These are phyloP conservation scores for Anoplophora glabripennis DNA, from an alignment of 1,140 invertebrate genomes.

Conservation along the genomic window DNA sequence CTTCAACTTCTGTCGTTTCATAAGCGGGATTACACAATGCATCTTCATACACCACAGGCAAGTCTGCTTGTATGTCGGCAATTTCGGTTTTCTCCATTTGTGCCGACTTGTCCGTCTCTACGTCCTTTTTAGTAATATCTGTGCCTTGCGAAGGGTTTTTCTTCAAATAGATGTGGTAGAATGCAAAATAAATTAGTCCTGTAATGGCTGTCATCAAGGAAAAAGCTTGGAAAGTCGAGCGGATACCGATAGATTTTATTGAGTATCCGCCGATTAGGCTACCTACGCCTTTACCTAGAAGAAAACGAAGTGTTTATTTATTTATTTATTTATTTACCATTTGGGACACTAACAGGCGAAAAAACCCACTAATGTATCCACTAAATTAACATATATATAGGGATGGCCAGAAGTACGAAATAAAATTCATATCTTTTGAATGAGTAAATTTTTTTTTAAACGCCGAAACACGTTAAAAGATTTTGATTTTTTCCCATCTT, in stretches of 20 bases:
- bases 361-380: no score
- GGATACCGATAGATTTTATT: conserved; percentile 70
- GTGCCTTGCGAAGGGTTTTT: conserved; percentile 44
- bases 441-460: no score
- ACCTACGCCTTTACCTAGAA: conserved; percentile 71
- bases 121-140: conserved; percentile 34
- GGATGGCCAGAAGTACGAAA: no score
- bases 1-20: conserved; percentile 39
- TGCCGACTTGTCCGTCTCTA: conserved; percentile 2
- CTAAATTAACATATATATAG: no score
- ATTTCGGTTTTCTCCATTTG: conserved; percentile 21
- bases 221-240: conserved; percentile 72
- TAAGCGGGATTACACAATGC: conserved; percentile 40
- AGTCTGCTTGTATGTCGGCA: conserved; percentile 21
- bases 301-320: no score
- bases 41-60: conserved; percentile 37
- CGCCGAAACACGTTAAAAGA: no score
- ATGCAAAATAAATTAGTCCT: conserved; percentile 67
- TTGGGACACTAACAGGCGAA: background rate
- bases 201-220: conserved; percentile 59
- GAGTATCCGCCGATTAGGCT: conserved; percentile 74
- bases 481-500: no score
- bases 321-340: background rate
- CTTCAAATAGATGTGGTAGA: conserved; percentile 64
- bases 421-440: no score